These are phyloP conservation scores for Phortica magna DNA, from an alignment of 2,888 invertebrate species.

Conservation along the genomic window DNA sequence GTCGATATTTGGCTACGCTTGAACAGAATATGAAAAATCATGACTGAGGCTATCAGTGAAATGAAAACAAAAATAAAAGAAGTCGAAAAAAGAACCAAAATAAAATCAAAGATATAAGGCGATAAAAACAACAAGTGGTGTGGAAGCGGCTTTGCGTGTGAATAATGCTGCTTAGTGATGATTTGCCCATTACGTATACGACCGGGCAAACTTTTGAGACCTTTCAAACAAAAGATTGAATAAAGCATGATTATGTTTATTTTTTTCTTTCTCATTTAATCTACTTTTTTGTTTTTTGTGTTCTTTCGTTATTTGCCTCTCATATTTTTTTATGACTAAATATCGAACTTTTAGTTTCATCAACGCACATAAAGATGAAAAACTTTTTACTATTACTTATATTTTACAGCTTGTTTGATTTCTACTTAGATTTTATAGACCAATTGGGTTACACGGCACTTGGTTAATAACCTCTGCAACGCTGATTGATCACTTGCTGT, in stretches of 20 bases:
- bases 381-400: not conserved
- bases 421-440: not conserved
- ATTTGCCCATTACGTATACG: slow-evolving; percentile 8
- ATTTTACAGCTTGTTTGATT: not conserved
- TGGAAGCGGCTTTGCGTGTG: not conserved
- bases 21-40: slow-evolving; percentile 18
- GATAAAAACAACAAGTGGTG: not conserved
- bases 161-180: slow-evolving; percentile 6
- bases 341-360: too few species aligned
- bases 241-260: not conserved
- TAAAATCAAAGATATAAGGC: not conserved
- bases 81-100: slow-evolving; percentile 6
- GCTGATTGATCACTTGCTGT: not conserved
- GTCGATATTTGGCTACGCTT: slow-evolving; percentile 17
- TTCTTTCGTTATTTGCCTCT: too few species aligned
- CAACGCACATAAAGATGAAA: too few species aligned
- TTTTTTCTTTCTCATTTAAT: too few species aligned
- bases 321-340: too few species aligned
- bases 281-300: too few species aligned
- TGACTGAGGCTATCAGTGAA: not conserved
- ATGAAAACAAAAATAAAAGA: slow-evolving; percentile 11
- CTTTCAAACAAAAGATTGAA: not conserved
- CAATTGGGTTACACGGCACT: not conserved
- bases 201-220: not conserved
- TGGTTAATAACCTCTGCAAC: not conserved